phyloP scores from a whole-genome alignment of 1,140 invertebrate species.

The Drosophila kohkoa region DNA sequence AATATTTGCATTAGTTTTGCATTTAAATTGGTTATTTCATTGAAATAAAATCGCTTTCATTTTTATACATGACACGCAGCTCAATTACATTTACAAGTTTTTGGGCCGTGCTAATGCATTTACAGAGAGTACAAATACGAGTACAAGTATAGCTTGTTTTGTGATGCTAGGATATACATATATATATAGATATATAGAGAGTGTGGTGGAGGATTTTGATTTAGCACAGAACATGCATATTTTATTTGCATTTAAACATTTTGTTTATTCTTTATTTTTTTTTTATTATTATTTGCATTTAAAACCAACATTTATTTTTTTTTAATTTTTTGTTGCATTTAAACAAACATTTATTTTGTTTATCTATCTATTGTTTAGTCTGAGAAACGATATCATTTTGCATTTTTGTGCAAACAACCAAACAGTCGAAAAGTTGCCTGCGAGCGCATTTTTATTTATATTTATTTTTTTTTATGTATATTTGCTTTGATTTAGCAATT shows the following conservation, averaged over 20 bases:
- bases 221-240: conserved; percentile 42
- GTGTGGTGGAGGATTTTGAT: neutral
- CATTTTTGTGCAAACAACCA: neutral
- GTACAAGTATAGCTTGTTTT: conserved; percentile 10
- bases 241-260: conserved; percentile 20
- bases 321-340: no score
- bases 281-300: conserved; percentile 11
- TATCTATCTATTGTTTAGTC: neutral
- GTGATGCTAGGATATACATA: conserved; percentile 13
- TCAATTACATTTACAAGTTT: conserved; percentile 57
- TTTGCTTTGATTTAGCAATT: conserved; percentile 18
- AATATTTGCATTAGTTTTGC: conserved; percentile 71
- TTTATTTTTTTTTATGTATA: neutral
- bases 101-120: conserved; percentile 48
- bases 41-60: conserved; percentile 17
- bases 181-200: neutral
- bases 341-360: conserved; percentile 17
- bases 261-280: neutral
- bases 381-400: neutral
- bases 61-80: conserved; percentile 70
- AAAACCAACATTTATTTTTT: conserved; percentile 8
- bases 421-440: conserved; percentile 2
- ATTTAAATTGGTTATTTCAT: conserved; percentile 49
- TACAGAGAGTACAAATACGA: conserved; percentile 11
- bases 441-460: conserved; percentile 1